Evolutionary conservation across 2,888 invertebrate genomes (phyloP).

Genomic region (Drosophila longiperda): DNA sequence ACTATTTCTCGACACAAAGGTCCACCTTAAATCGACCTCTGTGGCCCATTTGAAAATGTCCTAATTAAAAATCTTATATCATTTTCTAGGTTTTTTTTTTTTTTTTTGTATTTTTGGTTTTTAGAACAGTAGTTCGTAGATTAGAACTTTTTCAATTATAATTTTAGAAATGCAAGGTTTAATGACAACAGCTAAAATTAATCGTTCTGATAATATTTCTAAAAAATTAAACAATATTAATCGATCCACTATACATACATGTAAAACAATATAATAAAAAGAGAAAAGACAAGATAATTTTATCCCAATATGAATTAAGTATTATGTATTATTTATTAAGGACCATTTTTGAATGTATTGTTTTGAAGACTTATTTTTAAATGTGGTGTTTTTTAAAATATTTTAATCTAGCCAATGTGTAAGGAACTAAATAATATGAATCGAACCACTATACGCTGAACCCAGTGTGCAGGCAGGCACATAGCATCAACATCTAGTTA

Average conservation of each 20-base stretch:
- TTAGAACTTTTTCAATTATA: background rate
- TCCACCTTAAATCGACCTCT: constrained; percentile 10
- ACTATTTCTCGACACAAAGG: constrained; percentile 23
- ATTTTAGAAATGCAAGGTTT: background rate
- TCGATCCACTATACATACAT: constrained; percentile 74
- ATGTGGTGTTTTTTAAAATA: background rate
- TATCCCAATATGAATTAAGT: background rate
- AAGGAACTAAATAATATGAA: background rate
- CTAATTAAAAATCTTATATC: constrained; percentile 20
- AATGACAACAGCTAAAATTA: background rate
- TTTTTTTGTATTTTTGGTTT: background rate
- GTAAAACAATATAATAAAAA: constrained; percentile 71
- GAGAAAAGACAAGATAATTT: constrained; percentile 74
- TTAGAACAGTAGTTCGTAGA: background rate
- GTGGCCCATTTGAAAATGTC: constrained; percentile 1
- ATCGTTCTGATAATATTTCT: background rate
- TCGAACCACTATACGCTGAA: constrained; percentile 30
- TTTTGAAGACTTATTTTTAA: background rate
- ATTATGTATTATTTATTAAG: background rate
- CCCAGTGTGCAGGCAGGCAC: constrained; percentile 36
- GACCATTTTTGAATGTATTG: background rate
- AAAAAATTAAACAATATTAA: background rate
- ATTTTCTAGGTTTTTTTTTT: background rate
- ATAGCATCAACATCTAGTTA: constrained; percentile 83
- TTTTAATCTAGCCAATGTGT: too few relatives aligned